These are phyloP conservation scores for Oeneis ivallda DNA, from an alignment of 2,888 invertebrate species.

Conservation along the genomic window DNA sequence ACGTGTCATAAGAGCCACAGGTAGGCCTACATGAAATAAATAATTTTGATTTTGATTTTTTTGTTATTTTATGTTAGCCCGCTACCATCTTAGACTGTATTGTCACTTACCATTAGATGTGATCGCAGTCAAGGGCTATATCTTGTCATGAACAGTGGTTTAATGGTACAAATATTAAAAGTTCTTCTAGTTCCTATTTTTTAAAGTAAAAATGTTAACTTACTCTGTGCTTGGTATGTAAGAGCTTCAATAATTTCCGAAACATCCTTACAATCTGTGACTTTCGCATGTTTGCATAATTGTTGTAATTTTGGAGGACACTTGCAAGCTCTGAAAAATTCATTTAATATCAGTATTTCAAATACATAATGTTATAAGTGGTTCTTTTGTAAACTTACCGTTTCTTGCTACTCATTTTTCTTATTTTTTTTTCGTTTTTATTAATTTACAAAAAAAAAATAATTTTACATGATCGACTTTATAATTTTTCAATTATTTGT, in stretches of 20 bases:
- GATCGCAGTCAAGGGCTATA: no score
- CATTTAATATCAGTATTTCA: not conserved
- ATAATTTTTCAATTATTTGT: constrained; percentile 2
- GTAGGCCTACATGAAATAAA: no score
- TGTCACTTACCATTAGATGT: no score
- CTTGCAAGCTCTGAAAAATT: constrained; percentile 53
- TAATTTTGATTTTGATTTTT: no score
- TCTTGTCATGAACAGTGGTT: no score
- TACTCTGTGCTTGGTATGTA: constrained; percentile 54
- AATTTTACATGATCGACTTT: constrained; percentile 10
- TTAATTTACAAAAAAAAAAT: constrained; percentile 10
- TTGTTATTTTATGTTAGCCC: no score
- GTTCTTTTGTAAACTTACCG: constrained; percentile 44
- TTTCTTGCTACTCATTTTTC: constrained; percentile 52
- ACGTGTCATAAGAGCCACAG: no score
- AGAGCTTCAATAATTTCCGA: constrained; percentile 65
- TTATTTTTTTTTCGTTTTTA: constrained; percentile 15
- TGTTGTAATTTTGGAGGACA: constrained; percentile 54
- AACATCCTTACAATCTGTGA: constrained; percentile 58
- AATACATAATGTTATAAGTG: not conserved
- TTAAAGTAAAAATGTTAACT: constrained; percentile 35
- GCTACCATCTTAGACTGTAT: no score
- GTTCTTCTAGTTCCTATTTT: no score
- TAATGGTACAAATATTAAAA: no score
- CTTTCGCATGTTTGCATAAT: constrained; percentile 48